Base-by-base conservation (phyloP, 2,113 vertebrate species). In the Chionomys nivalis region DNA sequence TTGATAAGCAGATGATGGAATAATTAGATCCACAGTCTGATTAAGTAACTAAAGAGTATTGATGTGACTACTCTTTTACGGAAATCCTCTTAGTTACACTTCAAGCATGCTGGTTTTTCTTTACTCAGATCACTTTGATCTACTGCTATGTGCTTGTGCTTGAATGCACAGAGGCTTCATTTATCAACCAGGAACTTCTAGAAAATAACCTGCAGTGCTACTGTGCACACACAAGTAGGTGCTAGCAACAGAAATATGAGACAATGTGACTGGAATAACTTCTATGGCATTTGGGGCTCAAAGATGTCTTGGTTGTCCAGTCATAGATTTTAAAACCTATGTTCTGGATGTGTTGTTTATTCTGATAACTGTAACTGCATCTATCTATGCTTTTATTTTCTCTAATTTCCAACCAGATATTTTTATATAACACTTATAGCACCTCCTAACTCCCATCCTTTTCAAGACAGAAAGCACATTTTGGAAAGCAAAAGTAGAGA, bases 391-490 rank as follows among this genome's bases (percentile, higher is more conserved):
- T 78, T 95, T 92, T 65, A 90, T 92, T 94, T 94, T 94, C n/a
- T 70, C 17, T 21, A 89, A n/a, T 81, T 94, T 97, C 49, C 88
- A 97, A 66, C 47, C n/a, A 76, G n/a, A 49, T 21, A 81, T 88
- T 94, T 76, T 82, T 85, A 95, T 55, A 76, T 68, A 24, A 23
- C n/a, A 94, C 94, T 73, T 76, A 36, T 23, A 85, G 79, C 76
- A 91, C 10, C 73, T 72, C 31, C 66, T 52, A 33, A 89, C 3
- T 77, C 77, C 58, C 33, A 92, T 78, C 33, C 10, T 89, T 76
- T 61, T 42, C 24, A 81, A 94, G 58, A 44, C n/a, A 88, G 13
- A 88, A 58, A 73, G 42, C 17, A 23, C 17, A 33, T 70, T 6
- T 87, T 72, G 12, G 36, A 3, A 72, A 72, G 36, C 33, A 73